A percentile compares a stretch with the other conserved stretches of the same genome.
These are phyloP conservation scores for Palaemon carinicauda DNA, from an alignment of 1,140 invertebrate species.

Conservation along the genomic window DNA sequence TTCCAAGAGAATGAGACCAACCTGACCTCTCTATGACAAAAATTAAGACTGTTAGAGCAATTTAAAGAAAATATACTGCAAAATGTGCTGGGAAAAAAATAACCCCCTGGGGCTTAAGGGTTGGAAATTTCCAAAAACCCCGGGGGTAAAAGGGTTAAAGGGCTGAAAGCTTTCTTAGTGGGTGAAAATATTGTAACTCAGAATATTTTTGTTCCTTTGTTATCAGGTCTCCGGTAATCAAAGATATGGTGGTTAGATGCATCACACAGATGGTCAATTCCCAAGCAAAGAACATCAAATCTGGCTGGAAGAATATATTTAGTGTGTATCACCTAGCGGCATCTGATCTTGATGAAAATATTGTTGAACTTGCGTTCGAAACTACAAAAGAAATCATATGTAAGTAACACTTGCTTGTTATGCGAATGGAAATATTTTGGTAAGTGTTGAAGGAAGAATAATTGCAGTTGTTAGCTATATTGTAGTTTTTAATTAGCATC, in stretches of 20 bases:
- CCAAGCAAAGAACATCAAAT: conserved; percentile 95
- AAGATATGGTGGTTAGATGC: conserved; percentile 98
- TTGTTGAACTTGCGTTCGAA: conserved; percentile 96
- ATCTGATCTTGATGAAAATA: conserved; percentile 92
- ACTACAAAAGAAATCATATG: conserved; percentile 95
- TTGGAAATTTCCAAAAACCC: too few species aligned
- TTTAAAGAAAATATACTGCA: too few species aligned
- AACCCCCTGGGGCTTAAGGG: too few species aligned
- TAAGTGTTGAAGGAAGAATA: not conserved
- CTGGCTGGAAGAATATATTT: conserved; percentile 99
- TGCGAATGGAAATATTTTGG: not conserved
- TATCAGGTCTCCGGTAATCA: conserved; percentile 83
- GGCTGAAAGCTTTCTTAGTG: not conserved
- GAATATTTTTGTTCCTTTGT: conserved; percentile 17
- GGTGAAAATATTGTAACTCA: not conserved
- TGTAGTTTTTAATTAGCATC: too few species aligned
- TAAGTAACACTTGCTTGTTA: conserved; percentile 63
- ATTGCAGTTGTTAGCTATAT: too few species aligned
- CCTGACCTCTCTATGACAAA: too few species aligned
- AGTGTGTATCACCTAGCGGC: conserved; percentile 98
- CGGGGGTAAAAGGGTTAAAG: too few species aligned
- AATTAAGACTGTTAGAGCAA: too few species aligned
- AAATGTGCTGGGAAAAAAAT: too few species aligned
- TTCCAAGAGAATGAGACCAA: too few species aligned
- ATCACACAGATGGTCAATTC: conserved; percentile 99